phyloP scores from a whole-genome alignment of 2,797 vertebrate genomes.

The Lacerta bilineata region DNA sequence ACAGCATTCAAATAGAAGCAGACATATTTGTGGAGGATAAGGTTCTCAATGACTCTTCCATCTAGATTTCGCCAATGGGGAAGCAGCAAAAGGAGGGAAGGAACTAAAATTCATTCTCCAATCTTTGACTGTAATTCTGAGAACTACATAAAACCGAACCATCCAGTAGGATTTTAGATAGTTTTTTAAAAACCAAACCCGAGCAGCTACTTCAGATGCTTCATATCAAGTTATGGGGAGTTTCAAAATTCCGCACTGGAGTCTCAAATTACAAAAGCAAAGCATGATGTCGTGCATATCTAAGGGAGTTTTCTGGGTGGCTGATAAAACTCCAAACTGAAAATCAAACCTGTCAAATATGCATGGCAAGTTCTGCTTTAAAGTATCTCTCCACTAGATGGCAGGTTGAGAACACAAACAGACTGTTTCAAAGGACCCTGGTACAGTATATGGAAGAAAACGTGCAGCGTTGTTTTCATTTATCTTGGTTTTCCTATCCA shows the following conservation, averaged over 20 bases:
- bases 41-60: background rate
- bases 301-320: background rate
- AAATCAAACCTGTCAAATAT: background rate
- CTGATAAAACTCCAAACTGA: background rate
- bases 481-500: background rate
- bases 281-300: background rate
- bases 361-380: background rate
- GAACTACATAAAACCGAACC: background rate
- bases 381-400: slow-evolving; percentile 75
- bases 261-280: background rate
- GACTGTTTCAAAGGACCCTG: slow-evolving; percentile 15
- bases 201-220: background rate
- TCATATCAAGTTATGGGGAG: background rate
- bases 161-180: background rate
- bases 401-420: slow-evolving; percentile 66
- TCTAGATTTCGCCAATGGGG: background rate
- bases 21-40: too few species aligned
- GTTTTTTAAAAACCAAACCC: too few species aligned
- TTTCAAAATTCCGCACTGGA: background rate
- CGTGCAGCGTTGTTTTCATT: background rate
- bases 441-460: background rate
- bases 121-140: background rate
- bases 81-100: background rate
- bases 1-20: too few species aligned
- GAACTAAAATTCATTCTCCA: background rate